Percentiles rank a stretch among this genome's conserved stretches.
These are phyloP conservation scores for Amaurobius ferox DNA, from an alignment of 2,888 invertebrate species.

Conservation along the genomic window DNA sequence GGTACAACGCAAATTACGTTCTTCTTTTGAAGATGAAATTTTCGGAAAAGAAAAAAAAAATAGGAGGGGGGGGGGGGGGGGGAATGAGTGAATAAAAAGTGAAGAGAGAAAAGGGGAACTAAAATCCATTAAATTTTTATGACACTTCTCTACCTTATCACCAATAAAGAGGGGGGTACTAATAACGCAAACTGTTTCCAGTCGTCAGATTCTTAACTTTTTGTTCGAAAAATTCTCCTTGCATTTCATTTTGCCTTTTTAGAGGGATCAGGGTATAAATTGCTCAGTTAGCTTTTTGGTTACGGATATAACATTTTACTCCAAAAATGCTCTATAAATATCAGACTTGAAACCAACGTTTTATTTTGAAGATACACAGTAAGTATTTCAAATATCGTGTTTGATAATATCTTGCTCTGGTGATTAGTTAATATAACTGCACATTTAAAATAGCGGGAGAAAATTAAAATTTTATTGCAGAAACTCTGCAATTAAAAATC, in stretches of 20 bases:
- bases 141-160: constrained; percentile 62
- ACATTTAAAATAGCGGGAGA: too few relatives aligned
- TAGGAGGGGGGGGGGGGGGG: background rate
- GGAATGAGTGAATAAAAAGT: constrained; percentile 29
- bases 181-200: constrained; percentile 67
- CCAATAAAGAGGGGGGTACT: constrained; percentile 69
- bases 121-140: constrained; percentile 68
- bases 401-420: too few relatives aligned
- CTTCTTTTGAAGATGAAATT: constrained; percentile 37
- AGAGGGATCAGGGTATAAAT: too few relatives aligned
- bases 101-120: constrained; percentile 31
- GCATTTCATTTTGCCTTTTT: constrained; percentile 28
- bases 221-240: constrained; percentile 22
- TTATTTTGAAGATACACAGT: too few relatives aligned
- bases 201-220: constrained; percentile 22
- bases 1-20: constrained; percentile 36
- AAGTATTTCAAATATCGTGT: too few relatives aligned
- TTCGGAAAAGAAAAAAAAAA: background rate
- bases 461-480: too few relatives aligned
- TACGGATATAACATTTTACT: too few relatives aligned
- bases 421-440: too few relatives aligned
- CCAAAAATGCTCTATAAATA: too few relatives aligned
- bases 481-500: too few relatives aligned
- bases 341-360: too few relatives aligned
- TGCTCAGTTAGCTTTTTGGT: too few relatives aligned